Base-by-base conservation (phyloP, 2,113 vertebrate species). In the Pseudonaja textilis region DNA sequence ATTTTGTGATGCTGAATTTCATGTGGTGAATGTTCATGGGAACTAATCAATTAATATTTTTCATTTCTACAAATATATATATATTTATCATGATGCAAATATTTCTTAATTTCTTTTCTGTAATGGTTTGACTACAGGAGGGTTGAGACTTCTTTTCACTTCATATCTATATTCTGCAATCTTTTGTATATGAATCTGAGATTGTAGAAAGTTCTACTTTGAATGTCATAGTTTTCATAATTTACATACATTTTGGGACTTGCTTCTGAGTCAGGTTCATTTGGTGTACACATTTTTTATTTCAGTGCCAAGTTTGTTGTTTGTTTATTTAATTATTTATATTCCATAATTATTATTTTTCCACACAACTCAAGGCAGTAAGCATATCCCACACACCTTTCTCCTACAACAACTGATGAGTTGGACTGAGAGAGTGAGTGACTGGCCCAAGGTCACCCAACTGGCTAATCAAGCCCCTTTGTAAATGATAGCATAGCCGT, bases 1-100 rank as follows among this genome's bases (percentile, higher is more conserved):
- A 18, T 18, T 93, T 16, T 56, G 87, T 88, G 14, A 34, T 87
- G 52, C 47, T 57, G 34, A 88, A 74, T 16, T 42, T 50, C 91
- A 91, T 3, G 42, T 92, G 85, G 42, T 52, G 87, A 64, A 34
- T 54, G 10, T 64, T 16, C 18, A 81, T 39, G 69, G 14, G 29
- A 81, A 20, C 34, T 89, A 92, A 86, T 86, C 47, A 91, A 74
- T 93, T 59, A 93, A 90, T n/a, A 20, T 88, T 95, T 86, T 88
- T 86, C 93, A 1, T 93, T 95, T 95, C 85, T 94, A 23, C n/a
- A 56, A 47, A 18, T 69, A 69, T 34, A 34, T 34, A 34, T n/a
- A 1, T 20, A 25, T 47, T 90, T 18, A 16, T 45, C 88, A 89
- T 42, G 57, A 25, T 25, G 39, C 23, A 25, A 25, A 89, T 42